Evolutionary conservation across 64 coral and sea anemone genomes (phyloP), one percentile per base, ranked within the genome.

Genomic region (Cladopsammia gracilis): DNA sequence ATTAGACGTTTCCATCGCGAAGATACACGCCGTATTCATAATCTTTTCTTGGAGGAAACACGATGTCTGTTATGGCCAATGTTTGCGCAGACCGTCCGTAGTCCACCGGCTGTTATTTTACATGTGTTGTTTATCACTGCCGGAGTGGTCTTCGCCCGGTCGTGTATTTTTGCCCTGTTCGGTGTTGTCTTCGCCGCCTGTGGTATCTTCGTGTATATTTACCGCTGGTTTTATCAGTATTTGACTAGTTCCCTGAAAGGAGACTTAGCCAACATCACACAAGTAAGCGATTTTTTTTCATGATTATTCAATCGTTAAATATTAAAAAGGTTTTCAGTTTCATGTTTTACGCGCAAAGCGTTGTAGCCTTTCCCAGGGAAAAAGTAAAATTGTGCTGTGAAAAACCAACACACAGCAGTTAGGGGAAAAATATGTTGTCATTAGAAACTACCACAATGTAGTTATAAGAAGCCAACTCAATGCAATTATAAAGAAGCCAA

Each of bases 171-270:
- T 64, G 48, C 75, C 12, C n/a, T 75, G 34, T 76, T 77, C 60
- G 87, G 58, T 13, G 58, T 50, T 2, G 44, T 44, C 15, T 14
- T 89, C 19, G 62, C 71, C 23, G 54, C 42, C 6, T 62, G 25
- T 51, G 58, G 22, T 13, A 49, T 66, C 13, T 89, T 89, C 15
- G 10, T 89, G 16, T 89, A 89, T 16, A 66, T 77, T 52, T 89
- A 89, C 20, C 54, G 34, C 8, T 89, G 87, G 87, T 89, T 89
- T 89, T 77, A 89, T 42, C 42, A 89, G 10, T 89, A 89, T 58
- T 45, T 89, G 56, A 89, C 62, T 4, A 89, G 71, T 26, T 89
- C 87, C 49, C 43, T 89, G 58, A 77, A 48, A 77, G 87, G 87
- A 4, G 87, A 89, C 72, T 66, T 89, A 71, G 73, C 72, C 14